These are phyloP conservation scores for Tauraco hartlaubi DNA, from an alignment of 2,797 vertebrate genomes.

Conservation along the genomic window DNA sequence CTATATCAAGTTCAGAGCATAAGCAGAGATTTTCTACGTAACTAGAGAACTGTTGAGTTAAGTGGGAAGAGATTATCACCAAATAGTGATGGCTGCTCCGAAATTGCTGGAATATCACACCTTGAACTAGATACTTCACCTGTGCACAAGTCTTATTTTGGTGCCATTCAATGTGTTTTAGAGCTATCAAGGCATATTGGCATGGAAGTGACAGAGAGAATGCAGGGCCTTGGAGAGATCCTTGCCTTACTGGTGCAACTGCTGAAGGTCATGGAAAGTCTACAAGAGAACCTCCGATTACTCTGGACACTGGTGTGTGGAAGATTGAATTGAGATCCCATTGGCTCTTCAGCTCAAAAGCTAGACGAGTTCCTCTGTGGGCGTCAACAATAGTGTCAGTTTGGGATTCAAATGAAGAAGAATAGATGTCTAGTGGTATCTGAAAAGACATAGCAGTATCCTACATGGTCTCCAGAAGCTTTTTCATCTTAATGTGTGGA, in stretches of 20 bases:
- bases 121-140: background rate
- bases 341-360: background rate
- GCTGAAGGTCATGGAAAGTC: background rate
- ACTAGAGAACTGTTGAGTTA: background rate
- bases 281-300: background rate
- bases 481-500: background rate
- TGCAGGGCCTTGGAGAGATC: background rate
- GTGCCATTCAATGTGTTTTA: background rate
- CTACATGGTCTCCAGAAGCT: background rate
- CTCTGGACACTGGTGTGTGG: no score
- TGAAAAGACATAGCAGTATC: background rate
- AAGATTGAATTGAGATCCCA: background rate
- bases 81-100: background rate
- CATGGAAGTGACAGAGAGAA: background rate
- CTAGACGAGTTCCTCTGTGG: background rate
- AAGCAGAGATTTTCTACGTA: background rate
- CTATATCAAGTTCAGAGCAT: background rate
- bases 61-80: background rate
- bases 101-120: background rate
- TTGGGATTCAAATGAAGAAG: background rate
- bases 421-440: background rate
- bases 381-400: fast-evolving
- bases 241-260: background rate
- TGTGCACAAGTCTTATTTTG: background rate
- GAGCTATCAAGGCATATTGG: background rate